These are phyloP conservation scores for Ceratotherium simum DNA, from an alignment of 2,113 vertebrate species.

Conservation along the genomic window DNA sequence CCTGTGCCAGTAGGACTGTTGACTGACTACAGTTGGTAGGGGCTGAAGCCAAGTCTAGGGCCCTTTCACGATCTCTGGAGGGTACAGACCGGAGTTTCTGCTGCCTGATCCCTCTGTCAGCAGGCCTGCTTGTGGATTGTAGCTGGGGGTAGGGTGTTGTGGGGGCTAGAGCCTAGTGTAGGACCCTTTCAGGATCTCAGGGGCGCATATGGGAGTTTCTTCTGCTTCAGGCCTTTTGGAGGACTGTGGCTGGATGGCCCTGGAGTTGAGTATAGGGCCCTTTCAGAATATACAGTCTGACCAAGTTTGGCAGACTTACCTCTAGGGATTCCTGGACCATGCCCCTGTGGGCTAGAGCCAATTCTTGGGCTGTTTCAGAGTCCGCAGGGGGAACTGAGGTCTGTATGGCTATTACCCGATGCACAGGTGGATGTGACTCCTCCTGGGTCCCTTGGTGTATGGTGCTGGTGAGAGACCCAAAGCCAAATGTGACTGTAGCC, in stretches of 20 bases:
- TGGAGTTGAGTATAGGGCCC: not conserved
- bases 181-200: not conserved
- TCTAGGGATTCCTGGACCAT: not conserved
- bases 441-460: too few species aligned
- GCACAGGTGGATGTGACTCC: not conserved
- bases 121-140: too few species aligned
- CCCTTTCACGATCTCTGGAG: not conserved
- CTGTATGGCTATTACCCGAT: not conserved
- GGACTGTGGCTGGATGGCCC: not conserved
- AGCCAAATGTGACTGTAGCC: too few species aligned
- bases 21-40: not conserved
- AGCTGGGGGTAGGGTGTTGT: too few species aligned
- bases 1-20: not conserved
- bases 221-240: too few species aligned
- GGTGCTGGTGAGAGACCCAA: too few species aligned
- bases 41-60: not conserved
- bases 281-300: not conserved
- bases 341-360: not conserved
- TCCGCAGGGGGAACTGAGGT: not conserved
- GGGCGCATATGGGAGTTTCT: not conserved
- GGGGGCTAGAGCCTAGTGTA: not conserved
- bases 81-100: not conserved
- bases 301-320: not conserved
- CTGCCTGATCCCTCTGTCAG: too few species aligned
- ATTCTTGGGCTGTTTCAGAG: not conserved